Evolutionary conservation across 2,888 invertebrate species (phyloP).

Genomic region (Amitus sp.): DNA sequence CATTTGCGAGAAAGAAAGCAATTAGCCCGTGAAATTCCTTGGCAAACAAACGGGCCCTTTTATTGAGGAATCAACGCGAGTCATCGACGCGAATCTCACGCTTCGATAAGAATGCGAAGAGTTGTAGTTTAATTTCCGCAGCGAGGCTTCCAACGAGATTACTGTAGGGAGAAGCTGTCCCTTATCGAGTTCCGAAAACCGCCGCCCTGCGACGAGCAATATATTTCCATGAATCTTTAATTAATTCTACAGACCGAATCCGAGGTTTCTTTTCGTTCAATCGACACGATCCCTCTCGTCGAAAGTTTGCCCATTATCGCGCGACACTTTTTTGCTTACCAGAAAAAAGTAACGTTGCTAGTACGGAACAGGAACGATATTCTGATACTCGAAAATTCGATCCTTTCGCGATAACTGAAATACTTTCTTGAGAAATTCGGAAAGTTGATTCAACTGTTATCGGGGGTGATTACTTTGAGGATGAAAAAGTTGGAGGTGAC

Average conservation of each 20-base stretch:
- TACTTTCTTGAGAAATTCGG: too few relatives aligned
- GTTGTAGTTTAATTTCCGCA: constrained; percentile 1
- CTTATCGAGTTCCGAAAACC: constrained; percentile 13
- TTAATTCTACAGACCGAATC: constrained; percentile 41
- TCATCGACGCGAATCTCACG: too few relatives aligned
- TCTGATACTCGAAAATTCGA: background rate
- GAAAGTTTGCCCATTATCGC: constrained; percentile 18
- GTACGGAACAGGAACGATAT: background rate
- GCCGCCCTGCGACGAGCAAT: constrained; percentile 29
- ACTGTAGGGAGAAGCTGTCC: constrained; percentile 6
- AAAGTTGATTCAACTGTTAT: too few relatives aligned
- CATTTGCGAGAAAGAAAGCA: background rate
- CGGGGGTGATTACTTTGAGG: too few relatives aligned
- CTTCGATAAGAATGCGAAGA: too few relatives aligned
- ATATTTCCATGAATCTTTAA: constrained; percentile 42
- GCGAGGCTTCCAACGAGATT: constrained; percentile 6
- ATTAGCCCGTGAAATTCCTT: background rate
- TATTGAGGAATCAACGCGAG: background rate
- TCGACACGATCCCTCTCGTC: constrained; percentile 24
- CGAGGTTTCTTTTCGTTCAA: constrained; percentile 36
- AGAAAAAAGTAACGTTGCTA: background rate
- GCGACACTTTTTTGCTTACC: constrained; percentile 11
- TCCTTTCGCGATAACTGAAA: constrained; percentile 3
- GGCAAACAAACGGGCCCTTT: background rate
- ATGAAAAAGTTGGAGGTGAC: too few relatives aligned